phyloP scores from a whole-genome alignment of 2,797 vertebrate genomes.

The Falco concolor region DNA sequence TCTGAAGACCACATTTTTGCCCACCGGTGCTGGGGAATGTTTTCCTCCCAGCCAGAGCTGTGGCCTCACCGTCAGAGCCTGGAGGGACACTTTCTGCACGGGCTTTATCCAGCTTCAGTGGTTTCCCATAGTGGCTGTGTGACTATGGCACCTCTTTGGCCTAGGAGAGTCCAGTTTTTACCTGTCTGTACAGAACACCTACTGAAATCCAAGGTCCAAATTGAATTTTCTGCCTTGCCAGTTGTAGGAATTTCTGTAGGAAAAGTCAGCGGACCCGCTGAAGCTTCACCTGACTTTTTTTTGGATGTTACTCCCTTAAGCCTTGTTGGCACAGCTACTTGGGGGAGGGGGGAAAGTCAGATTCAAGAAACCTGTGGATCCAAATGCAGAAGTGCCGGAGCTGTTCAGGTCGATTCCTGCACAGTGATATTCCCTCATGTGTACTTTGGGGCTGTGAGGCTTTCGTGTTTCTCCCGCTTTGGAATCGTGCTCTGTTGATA shows the following conservation, averaged over 20 bases:
- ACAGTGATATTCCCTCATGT: neutral
- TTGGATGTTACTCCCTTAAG: neutral
- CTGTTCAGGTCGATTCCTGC: neutral
- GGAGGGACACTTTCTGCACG: neutral
- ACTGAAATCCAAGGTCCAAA: neutral
- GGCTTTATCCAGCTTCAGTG: neutral
- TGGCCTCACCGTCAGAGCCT: neutral
- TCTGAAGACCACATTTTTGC: neutral
- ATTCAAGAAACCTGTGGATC: neutral
- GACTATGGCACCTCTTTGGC: neutral
- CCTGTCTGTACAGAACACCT: neutral
- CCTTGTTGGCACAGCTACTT: neutral
- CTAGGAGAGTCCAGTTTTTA: neutral
- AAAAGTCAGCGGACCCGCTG: neutral
- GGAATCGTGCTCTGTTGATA: neutral
- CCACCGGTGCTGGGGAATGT: fast-evolving
- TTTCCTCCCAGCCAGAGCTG: neutral
- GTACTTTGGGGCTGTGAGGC: neutral
- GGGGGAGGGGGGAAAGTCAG: neutral
- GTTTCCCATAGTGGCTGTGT: neutral
- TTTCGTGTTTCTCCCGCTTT: neutral
- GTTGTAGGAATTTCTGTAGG: neutral
- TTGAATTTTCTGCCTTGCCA: neutral
- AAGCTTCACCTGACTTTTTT: neutral
- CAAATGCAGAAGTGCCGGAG: neutral